Percentiles rank a stretch among this genome's conserved stretches.
phyloP scores from a whole-genome alignment of 2,113 vertebrate genomes.

The Phyllostomus discolor region DNA sequence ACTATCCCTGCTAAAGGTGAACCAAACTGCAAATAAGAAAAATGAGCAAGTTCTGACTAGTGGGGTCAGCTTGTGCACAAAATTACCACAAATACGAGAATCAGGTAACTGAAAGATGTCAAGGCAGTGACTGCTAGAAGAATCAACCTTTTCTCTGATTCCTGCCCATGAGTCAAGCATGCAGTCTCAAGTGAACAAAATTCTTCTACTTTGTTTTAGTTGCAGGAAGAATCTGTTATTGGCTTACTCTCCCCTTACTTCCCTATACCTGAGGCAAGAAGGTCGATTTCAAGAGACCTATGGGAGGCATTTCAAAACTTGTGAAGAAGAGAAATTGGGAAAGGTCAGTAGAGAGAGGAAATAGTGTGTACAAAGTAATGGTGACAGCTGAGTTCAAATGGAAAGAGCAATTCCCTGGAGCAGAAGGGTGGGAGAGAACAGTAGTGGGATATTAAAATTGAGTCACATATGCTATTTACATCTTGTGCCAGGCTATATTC shows the following conservation, averaged over 20 bases:
- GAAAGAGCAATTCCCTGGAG: neutral
- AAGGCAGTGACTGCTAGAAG: neutral
- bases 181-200: neutral
- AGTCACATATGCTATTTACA: neutral
- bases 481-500: neutral
- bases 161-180: neutral
- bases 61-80: neutral
- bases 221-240: neutral
- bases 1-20: neutral
- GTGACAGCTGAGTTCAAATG: neutral
- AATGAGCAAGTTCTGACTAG: neutral
- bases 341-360: neutral
- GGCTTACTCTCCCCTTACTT: neutral
- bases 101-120: neutral
- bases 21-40: neutral
- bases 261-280: neutral
- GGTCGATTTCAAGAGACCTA: neutral
- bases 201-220: neutral
- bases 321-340: neutral
- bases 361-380: neutral
- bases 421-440: neutral
- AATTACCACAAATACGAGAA: neutral
- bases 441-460: neutral
- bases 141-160: neutral
- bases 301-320: neutral